phyloP scores from a whole-genome alignment of 2,888 invertebrate genomes.

The Stegana nigrithorax region DNA sequence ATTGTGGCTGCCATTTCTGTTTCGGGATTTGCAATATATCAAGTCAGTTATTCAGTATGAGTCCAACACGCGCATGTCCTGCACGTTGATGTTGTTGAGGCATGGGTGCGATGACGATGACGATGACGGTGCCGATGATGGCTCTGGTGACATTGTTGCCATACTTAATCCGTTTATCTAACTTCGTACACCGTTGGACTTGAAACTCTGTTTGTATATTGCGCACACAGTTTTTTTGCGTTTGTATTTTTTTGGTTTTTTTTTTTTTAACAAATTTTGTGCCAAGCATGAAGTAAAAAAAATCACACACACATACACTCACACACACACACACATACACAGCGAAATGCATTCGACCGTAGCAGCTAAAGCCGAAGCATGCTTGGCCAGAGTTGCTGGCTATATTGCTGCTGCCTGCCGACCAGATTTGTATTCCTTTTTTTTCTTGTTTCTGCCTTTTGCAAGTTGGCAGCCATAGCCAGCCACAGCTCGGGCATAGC shows the following conservation, averaged over 20 bases:
- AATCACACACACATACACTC: not conserved
- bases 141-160: slow-evolving; percentile 50
- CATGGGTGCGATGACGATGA: slow-evolving; percentile 4
- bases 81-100: not conserved
- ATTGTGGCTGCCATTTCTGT: not conserved
- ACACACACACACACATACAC: too few species aligned
- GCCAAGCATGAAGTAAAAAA: not conserved
- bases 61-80: slow-evolving; percentile 1
- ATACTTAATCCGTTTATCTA: slow-evolving; percentile 69
- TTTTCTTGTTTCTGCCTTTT: too few species aligned
- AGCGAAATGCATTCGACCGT: slow-evolving; percentile 58
- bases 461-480: too few species aligned
- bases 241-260: slow-evolving; percentile 4
- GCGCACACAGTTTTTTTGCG: slow-evolving; percentile 28
- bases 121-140: slow-evolving; percentile 32
- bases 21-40: not conserved
- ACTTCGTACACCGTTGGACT: slow-evolving; percentile 69
- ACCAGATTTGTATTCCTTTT: too few species aligned
- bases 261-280: not conserved
- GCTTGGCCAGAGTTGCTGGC: too few species aligned
- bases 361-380: too few species aligned
- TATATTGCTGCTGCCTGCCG: too few species aligned
- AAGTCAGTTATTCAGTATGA: not conserved
- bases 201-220: slow-evolving; percentile 48
- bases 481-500: too few species aligned